Evolutionary conservation across 2,113 vertebrate species (phyloP).

Genomic region (Cyanoramphus novaezelandiae): DNA sequence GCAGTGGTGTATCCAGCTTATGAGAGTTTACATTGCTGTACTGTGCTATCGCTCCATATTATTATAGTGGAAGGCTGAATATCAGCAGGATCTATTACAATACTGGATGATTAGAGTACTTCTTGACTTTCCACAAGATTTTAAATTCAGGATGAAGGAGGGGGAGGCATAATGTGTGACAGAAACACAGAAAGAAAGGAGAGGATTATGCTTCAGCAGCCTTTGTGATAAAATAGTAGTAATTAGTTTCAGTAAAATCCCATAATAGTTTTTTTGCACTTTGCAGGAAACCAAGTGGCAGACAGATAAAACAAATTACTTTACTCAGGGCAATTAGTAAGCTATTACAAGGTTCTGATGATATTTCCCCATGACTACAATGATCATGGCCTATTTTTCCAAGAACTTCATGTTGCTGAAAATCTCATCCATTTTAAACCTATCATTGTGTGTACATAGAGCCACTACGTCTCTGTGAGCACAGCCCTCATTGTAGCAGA

Average conservation of each 20-base stretch:
- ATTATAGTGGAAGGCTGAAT: constrained; percentile 54
- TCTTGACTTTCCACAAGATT: constrained; percentile 62
- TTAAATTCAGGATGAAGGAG: constrained; percentile 67
- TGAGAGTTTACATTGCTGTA: background rate
- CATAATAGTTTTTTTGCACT: constrained; percentile 64
- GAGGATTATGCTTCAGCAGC: constrained; percentile 68
- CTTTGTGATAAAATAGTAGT: constrained; percentile 75
- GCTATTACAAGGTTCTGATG: constrained; percentile 69
- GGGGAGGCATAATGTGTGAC: background rate
- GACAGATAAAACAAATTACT: constrained; percentile 80
- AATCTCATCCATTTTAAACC: constrained; percentile 23
- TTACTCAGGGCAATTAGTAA: constrained; percentile 73
- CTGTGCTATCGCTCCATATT: constrained; percentile 6
- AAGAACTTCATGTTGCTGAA: constrained; percentile 63
- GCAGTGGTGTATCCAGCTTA: background rate
- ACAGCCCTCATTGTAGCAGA: background rate
- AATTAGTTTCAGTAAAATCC: constrained; percentile 79
- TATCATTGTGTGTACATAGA: background rate
- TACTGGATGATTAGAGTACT: constrained; percentile 65
- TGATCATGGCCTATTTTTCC: constrained; percentile 62
- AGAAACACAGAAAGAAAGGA: constrained; percentile 25
- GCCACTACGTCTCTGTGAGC: background rate
- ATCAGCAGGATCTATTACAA: constrained; percentile 56
- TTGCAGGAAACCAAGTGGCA: constrained; percentile 73
- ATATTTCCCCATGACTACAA: constrained; percentile 54